Evolutionary conservation across 2,888 invertebrate species (phyloP).

Genomic region (Drosophila lutescens): DNA sequence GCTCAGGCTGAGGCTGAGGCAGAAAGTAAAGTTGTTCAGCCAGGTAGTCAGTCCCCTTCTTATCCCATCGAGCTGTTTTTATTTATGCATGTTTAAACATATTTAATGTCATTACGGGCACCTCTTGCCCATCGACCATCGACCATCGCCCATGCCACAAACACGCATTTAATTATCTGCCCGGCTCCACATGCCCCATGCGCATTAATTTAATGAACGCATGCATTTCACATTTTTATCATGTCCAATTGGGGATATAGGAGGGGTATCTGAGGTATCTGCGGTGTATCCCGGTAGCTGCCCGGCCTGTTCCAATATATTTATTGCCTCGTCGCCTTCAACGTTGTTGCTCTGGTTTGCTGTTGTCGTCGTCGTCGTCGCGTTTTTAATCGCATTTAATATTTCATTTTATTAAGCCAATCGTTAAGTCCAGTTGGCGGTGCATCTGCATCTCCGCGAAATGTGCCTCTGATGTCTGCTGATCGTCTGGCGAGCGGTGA

Average conservation of each 20-base stretch:
- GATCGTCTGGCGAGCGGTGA: constrained; percentile 45
- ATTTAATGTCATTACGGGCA: constrained; percentile 78
- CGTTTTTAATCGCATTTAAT: constrained; percentile 77
- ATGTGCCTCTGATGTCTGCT: constrained; percentile 42
- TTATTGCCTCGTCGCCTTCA: constrained; percentile 60
- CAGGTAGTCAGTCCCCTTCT: constrained; percentile 3
- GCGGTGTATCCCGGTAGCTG: constrained; percentile 56
- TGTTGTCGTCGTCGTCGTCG: constrained; percentile 40
- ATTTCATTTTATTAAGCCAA: constrained; percentile 79
- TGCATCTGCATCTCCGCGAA: constrained; percentile 24
- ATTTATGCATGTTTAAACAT: constrained; percentile 80
- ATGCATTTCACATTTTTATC: constrained; percentile 60
- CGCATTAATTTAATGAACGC: constrained; percentile 78
- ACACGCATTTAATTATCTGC: constrained; percentile 76
- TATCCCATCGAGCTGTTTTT: constrained; percentile 48
- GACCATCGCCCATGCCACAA: constrained; percentile 51
- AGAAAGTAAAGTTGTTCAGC: constrained; percentile 24
- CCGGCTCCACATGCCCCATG: constrained; percentile 44
- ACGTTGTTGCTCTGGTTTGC: constrained; percentile 29
- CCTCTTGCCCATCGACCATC: constrained; percentile 48
- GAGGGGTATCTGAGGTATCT: not conserved
- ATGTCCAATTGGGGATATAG: constrained; percentile 27
- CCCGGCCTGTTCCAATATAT: constrained; percentile 64
- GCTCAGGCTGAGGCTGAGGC: constrained; percentile 44
- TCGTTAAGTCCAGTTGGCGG: constrained; percentile 43